phyloP scores from a whole-genome alignment of 37 sponge, comb jelly and placozoan genomes.

The Chondrilla cf. caribensis region DNA sequence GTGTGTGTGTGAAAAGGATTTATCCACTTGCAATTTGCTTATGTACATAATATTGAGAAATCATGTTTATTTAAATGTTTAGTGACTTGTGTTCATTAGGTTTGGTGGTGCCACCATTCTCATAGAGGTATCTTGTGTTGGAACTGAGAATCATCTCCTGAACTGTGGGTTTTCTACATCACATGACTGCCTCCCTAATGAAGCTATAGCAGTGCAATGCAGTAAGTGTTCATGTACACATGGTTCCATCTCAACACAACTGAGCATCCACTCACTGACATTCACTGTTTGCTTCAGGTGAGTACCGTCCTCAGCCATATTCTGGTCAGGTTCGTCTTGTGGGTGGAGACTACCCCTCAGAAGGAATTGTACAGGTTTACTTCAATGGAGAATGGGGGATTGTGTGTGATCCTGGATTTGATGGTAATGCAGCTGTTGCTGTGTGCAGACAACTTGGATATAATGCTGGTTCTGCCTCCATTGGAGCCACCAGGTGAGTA shows the following conservation, averaged over 20 bases:
- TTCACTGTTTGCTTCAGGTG: conserved; percentile 3
- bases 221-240: neutral
- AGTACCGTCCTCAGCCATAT: neutral
- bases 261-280: no score
- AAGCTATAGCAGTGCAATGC: conserved; percentile 8
- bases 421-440: neutral
- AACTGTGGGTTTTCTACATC: neutral
- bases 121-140: neutral
- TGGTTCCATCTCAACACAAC: no score
- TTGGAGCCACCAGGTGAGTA: neutral
- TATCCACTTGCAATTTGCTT: no score
- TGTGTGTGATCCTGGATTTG: neutral
- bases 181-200: neutral
- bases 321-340: conserved; percentile 22
- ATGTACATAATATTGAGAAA: no score
- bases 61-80: no score
- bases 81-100: neutral
- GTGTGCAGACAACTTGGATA: conserved; percentile 19
- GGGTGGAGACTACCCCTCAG: neutral
- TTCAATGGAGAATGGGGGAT: conserved; percentile 20
- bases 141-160: neutral
- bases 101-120: neutral
- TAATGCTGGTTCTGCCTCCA: neutral
- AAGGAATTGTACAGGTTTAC: conserved; percentile 7
- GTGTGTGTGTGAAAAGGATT: no score